phyloP scores from a whole-genome alignment of 2,888 invertebrate genomes.

The Neoitamus cyanurus region DNA sequence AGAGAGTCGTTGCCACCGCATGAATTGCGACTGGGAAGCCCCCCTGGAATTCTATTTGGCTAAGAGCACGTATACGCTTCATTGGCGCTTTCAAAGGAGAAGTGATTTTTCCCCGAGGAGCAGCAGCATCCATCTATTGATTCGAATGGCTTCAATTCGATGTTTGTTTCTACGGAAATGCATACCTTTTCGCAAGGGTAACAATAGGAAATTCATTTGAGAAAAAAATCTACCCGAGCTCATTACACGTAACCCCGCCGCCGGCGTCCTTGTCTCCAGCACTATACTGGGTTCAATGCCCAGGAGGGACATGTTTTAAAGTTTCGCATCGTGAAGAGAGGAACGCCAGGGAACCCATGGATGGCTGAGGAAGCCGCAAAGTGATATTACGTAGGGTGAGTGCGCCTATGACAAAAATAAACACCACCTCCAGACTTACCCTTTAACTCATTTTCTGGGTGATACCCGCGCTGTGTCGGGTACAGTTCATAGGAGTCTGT shows the following conservation, averaged over 20 bases:
- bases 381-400: background rate
- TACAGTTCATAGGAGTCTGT: background rate
- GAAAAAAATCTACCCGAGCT: background rate
- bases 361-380: background rate
- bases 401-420: background rate
- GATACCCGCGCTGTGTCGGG: background rate
- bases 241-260: slow-evolving; percentile 13
- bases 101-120: background rate
- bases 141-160: background rate
- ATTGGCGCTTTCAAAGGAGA: background rate
- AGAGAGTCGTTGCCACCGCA: background rate
- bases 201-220: background rate
- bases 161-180: slow-evolving; percentile 5
- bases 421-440: slow-evolving; percentile 7
- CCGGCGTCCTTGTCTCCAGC: background rate
- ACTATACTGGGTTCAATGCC: slow-evolving; percentile 23
- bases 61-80: background rate
- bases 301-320: slow-evolving; percentile 20
- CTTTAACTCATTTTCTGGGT: slow-evolving; percentile 10
- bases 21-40: background rate
- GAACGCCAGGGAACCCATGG: background rate
- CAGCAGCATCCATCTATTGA: background rate
- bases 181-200: background rate
- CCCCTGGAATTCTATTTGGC: background rate
- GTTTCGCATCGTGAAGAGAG: background rate